Base-by-base conservation (phyloP, 2,113 vertebrate genomes). In the Trematocara unimaculatum region DNA sequence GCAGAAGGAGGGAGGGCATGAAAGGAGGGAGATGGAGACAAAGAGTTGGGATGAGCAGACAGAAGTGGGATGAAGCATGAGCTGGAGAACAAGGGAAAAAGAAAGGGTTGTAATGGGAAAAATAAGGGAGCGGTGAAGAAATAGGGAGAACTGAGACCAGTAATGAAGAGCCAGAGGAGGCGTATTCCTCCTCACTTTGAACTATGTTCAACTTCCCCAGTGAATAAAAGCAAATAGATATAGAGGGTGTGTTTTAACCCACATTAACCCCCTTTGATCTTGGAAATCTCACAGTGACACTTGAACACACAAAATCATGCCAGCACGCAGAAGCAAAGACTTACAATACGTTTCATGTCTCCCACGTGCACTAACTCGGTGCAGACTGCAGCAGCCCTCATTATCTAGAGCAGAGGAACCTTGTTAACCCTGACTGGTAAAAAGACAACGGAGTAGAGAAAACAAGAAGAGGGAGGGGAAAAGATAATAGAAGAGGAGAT, bases 201-300 rank as follows among this genome's bases (percentile, higher is more conserved):
- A 9, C 31, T 20, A 26, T 1, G 1, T 15, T 77, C 4, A n/a
- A 26, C 70, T 88, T 54, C 29, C 9, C 18, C 17, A 14, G 20
- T 15, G 23, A 81, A 49, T 35, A n/a, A 54, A 51, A 86, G 31
- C 38, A 60, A 83, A 77, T 20, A 82, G 31, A 70, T 20, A 90
- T 29, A 47, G 38, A 74, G 26, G 55, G 33, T 26, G 20, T 13
- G 33, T 35, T 84, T 89, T 84, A 86, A 85, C 88, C 80, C 45
- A 83, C 42, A 51, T 88, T 87, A 89, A 88, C 93, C 67, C 54
- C 7, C 14, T 78, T n/a, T 85, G 51, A 83, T 88, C 40, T 4
- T 4, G 8, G 47, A 51, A 33, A 55, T 80, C 64, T 87, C 67
- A 20, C 45, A 29, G 2, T 7, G 42, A 70, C 78, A 53, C 53